Conservation (phyloP, 2,888 invertebrate species). For the Aradus depressus region DNA sequence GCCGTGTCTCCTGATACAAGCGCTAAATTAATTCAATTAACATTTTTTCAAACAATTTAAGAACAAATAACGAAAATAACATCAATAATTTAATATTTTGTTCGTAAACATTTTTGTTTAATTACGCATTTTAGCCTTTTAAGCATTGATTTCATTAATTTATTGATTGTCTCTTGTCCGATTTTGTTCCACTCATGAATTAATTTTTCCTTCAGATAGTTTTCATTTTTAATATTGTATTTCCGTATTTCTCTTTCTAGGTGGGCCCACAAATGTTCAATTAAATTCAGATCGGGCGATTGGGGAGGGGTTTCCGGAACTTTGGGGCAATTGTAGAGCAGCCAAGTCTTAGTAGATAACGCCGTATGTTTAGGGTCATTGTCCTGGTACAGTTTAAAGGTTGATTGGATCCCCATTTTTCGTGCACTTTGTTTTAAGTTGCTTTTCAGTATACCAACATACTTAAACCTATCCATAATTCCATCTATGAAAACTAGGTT, state of each 20-base stretch:
- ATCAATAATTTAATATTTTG: too few relatives aligned
- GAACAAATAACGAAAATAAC: too few relatives aligned
- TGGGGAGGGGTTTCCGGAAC: neutral
- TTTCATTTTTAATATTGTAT: neutral
- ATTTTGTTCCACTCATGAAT: neutral
- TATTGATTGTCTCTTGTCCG: neutral
- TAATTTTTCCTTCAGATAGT: neutral
- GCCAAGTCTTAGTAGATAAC: neutral
- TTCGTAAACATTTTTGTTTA: too few relatives aligned
- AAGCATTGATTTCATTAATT: neutral
- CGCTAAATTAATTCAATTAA: too few relatives aligned
- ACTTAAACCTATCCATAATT: too few relatives aligned
- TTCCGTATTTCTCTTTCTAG: neutral
- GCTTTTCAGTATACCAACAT: too few relatives aligned
- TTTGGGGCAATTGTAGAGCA: neutral
- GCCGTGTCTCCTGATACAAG: too few relatives aligned
- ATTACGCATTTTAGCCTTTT: neutral
- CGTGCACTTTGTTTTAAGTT: neutral
- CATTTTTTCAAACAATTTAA: too few relatives aligned
- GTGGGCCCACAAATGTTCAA: neutral
- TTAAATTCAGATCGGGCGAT: neutral
- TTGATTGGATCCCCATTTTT: neutral
- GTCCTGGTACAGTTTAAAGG: neutral
- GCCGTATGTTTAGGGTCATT: neutral
- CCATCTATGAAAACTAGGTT: too few relatives aligned